These are phyloP conservation scores for Saccostrea cuccullata DNA, from an alignment of 1,140 invertebrate genomes.

Conservation along the genomic window DNA sequence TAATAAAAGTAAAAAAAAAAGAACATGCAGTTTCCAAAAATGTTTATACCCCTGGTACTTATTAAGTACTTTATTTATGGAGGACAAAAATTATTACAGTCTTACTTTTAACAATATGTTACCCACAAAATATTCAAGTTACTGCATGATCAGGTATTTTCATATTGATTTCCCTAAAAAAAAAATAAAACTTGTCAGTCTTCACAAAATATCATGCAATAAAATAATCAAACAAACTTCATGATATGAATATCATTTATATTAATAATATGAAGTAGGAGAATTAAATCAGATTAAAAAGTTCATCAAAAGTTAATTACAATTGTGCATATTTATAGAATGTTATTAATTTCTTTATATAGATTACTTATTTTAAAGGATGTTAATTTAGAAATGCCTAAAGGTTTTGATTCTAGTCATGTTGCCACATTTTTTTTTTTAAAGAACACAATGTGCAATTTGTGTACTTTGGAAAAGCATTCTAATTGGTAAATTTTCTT, in stretches of 20 bases:
- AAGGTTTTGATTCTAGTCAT: neutral
- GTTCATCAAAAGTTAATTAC: neutral
- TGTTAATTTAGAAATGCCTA: neutral
- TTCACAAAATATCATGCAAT: neutral
- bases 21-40: no score
- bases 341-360: neutral
- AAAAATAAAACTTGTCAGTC: no score
- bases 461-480: neutral
- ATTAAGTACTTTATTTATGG: neutral
- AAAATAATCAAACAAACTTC: neutral
- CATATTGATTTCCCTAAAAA: neutral
- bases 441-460: neutral
- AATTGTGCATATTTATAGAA: neutral
- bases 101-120: no score
- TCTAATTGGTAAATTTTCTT: neutral
- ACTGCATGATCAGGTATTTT: neutral
- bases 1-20: neutral
- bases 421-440: neutral
- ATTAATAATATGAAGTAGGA: neutral
- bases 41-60: neutral
- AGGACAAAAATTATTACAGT: no score
- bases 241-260: neutral
- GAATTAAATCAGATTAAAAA: neutral
- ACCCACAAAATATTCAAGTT: neutral
- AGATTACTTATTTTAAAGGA: neutral